Conservation (phyloP, 1,140 invertebrate species). For the Bombus breviceps region DNA sequence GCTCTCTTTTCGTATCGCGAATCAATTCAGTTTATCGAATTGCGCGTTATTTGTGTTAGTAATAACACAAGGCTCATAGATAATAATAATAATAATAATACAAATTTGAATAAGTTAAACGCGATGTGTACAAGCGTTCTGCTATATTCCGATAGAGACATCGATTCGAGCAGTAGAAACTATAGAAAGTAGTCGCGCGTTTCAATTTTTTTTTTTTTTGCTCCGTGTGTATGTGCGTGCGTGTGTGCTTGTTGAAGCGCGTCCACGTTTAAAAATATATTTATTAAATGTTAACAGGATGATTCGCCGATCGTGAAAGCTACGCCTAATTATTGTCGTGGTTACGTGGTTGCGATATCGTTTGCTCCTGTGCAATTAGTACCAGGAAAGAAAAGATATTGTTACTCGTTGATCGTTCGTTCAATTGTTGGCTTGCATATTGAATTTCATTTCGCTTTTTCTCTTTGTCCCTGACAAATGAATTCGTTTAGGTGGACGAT, state of each 20-base stretch:
- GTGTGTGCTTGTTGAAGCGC: background rate
- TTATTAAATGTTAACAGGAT: conserved; percentile 12
- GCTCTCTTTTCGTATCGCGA: too few species aligned
- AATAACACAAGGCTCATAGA: too few species aligned
- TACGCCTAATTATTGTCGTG: background rate
- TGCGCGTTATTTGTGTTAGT: too few species aligned
- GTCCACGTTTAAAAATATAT: conserved; percentile 1
- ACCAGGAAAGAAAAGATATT: background rate
- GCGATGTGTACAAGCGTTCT: background rate
- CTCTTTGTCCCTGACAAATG: too few species aligned
- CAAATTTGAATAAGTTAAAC: background rate
- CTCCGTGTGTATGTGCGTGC: too few species aligned
- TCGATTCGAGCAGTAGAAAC: background rate
- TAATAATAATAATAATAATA: too few species aligned
- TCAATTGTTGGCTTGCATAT: background rate
- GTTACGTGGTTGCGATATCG: conserved; percentile 17
- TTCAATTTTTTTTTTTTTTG: background rate
- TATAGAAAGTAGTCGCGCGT: background rate
- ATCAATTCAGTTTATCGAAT: too few species aligned
- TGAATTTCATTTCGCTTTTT: background rate
- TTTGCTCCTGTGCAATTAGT: background rate
- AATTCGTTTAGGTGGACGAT: too few species aligned
- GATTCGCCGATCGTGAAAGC: conserved; percentile 38
- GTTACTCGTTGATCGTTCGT: background rate
- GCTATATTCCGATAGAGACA: background rate